Conservation (phyloP, 2,888 invertebrate species). For the Luperina testacea region DNA sequence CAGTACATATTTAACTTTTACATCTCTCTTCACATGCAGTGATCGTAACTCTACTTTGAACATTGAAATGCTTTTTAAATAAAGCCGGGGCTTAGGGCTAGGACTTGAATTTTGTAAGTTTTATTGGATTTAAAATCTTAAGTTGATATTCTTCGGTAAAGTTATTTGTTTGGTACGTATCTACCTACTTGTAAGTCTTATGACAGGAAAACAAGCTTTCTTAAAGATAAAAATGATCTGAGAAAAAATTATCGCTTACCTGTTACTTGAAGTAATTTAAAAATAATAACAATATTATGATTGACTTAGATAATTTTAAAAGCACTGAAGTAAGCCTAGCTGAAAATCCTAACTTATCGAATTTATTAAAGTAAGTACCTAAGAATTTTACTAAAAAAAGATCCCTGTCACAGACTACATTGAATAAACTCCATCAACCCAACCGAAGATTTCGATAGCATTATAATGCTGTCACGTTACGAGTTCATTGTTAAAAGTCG, state of each 20-base stretch:
- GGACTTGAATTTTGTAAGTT: neutral
- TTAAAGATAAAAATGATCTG: neutral
- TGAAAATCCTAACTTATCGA: neutral
- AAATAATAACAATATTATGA: neutral
- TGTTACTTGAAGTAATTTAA: neutral
- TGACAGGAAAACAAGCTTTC: neutral
- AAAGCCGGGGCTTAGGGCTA: constrained; percentile 1
- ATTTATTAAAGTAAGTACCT: neutral
- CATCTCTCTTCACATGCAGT: constrained; percentile 50
- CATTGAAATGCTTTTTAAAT: constrained; percentile 49
- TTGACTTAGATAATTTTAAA: neutral
- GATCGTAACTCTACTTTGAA: constrained; percentile 61
- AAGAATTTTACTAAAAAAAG: constrained; percentile 3
- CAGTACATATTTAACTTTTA: constrained; percentile 52
- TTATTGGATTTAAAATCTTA: neutral
- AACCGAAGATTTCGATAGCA: constrained; percentile 40
- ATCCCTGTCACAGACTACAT: constrained; percentile 11
- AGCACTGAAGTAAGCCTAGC: neutral
- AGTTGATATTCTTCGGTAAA: neutral
- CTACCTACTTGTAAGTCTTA: neutral
- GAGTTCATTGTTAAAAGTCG: constrained; percentile 69
- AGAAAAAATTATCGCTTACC: too few species aligned
- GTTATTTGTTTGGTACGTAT: neutral
- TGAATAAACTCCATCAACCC: constrained; percentile 41
- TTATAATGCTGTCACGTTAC: constrained; percentile 61